phyloP scores from a whole-genome alignment of 2,888 invertebrate species.

The Pogonocherus hispidulus region DNA sequence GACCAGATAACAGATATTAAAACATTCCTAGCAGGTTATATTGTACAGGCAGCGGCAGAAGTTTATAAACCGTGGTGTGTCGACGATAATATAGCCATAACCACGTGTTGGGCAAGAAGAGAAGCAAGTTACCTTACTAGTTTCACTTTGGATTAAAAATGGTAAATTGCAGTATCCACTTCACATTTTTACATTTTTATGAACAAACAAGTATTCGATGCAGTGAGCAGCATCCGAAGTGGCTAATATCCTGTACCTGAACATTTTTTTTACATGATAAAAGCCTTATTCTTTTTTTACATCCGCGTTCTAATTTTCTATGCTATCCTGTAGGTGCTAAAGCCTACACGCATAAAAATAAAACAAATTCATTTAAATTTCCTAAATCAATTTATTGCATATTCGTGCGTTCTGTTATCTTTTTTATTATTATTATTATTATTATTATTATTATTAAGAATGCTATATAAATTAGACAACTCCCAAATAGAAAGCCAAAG shows the following conservation, averaged over 20 bases:
- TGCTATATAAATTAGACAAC: too few relatives aligned
- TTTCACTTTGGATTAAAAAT: conserved; percentile 5
- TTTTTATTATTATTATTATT: too few relatives aligned
- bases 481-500: too few relatives aligned
- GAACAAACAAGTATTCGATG: neutral
- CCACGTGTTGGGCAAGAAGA: conserved; percentile 22
- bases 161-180: conserved; percentile 2
- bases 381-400: too few relatives aligned
- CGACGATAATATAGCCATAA: conserved; percentile 19
- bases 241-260: neutral
- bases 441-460: too few relatives aligned
- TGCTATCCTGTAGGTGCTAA: too few relatives aligned
- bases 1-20: conserved; percentile 27
- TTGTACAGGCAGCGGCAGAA: conserved; percentile 24
- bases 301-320: too few relatives aligned
- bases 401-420: too few relatives aligned
- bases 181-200: neutral
- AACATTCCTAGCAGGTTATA: conserved; percentile 27
- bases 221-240: neutral
- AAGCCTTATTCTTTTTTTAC: too few relatives aligned
- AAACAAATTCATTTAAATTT: too few relatives aligned
- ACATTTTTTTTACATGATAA: too few relatives aligned
- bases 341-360: too few relatives aligned
- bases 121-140: conserved; percentile 3
- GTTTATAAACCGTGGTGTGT: conserved; percentile 4